Base-by-base conservation (phyloP, 1,140 invertebrate genomes). In the Teleopsis dalmanni region DNA sequence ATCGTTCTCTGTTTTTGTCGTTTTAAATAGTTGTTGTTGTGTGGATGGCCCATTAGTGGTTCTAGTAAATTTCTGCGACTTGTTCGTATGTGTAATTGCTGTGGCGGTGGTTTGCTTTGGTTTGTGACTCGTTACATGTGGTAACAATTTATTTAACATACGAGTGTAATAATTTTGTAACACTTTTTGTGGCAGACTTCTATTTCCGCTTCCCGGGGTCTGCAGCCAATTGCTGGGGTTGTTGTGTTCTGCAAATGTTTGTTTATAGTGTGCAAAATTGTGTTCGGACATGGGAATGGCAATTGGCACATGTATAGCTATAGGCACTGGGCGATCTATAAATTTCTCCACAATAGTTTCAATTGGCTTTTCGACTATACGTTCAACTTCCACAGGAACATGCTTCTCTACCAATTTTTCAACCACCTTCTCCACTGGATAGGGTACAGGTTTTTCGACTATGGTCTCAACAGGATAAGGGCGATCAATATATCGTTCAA, bases 311-410 rank as follows among this genome's bases (percentile, higher is more conserved):
- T 67, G 64, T 1, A 67, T 67, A 13, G 64, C 64, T 37, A 67
- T 56, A 10, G 72, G 74, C 21, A 78, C 72, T 3, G 75, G 74
- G 3, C 76, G 62, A 22, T 73, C 62, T 3, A 77, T 69, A 51
- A 73, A 73, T 55, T 74, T 76, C 46, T 78, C 76, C 0, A 78
- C 74, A 13, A 77, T 73, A 57, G 72, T 68, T 47, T 77, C 75
- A 4, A 78, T 71, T 0, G 76, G 75, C 57, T 76, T 79, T 57
- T 80, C 78, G 1, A 80, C 72, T 31, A 79, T 73, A 52, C 72
- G 76, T 40, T 78, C 75, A n/a, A 76, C 73, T 22, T 72, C 65
- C 8, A 61, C 41, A 1, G 60, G 62, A 2, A 70, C 60, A 23
- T 60, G 55, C 33, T 65, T 65, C 37, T 70, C 66, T 1, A 69